Base-by-base conservation (phyloP, 2,888 invertebrate species). In the Sphaerophoria taeniata region DNA sequence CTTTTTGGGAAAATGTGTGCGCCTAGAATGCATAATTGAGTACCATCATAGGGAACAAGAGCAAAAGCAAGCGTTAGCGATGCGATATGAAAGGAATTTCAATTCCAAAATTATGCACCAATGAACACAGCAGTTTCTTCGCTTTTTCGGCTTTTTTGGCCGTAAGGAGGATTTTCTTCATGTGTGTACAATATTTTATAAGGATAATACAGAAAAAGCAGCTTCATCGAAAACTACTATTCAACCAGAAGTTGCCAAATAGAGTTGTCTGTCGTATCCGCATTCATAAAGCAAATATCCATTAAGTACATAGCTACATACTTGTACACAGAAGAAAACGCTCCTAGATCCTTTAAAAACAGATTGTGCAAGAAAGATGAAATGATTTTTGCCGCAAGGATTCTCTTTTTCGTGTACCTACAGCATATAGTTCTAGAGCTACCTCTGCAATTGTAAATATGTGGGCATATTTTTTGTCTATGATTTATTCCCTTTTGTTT, bases 401-500 rank as follows among this genome's bases (percentile, higher is more conserved):
- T 53, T 67, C 53, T 53, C n/a, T 63, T 12, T 4, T 24, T 24
- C 24, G 24, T 24, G 3, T 69, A 11, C 43, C 9, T 39, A 39
- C 24, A 9, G 39, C 9, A 39, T 43, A 33, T 51, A 67, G n/a
- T n/a, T n/a, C n/a, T n/a, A n/a, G n/a, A n/a, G 58, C 16, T 58
- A 39, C 36, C 24, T 9, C 39, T 58, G 7, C 6, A 5, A 14
- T 49, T 49, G 16, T 61, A 60, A 0, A 9, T 61, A 47, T 47
- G 56, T 78, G 61, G 69, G 65, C 74, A 34, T 36, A 58, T 43
- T 67, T 47, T 74, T 83, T 78, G 83, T 83, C 78, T 83, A 83
- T 83, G 83, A 79, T 79, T 78, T 83, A 83, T 78, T 74, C 70
- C 51, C 74, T 74, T 83, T 83, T 83, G 83, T 83, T 83, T 83